A percentile compares a stretch with the other conserved stretches of the same genome.
These are phyloP conservation scores for Pygathrix nemaeus DNA, from an alignment of 2,113 vertebrate species.

Conservation along the genomic window DNA sequence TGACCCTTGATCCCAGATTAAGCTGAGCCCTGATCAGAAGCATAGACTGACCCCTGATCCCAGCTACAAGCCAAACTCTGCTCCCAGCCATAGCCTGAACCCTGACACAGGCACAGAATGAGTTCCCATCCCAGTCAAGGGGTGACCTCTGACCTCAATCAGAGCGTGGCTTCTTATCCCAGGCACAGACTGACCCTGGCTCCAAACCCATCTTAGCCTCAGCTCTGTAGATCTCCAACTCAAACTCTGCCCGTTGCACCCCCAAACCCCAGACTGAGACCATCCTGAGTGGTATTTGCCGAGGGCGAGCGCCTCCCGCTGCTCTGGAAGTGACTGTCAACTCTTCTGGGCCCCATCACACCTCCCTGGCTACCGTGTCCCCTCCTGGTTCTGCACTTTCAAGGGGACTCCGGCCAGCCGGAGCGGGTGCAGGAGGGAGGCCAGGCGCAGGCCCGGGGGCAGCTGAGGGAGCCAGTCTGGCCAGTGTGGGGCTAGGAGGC, in stretches of 20 bases:
- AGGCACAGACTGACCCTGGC: neutral
- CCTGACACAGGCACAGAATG: neutral
- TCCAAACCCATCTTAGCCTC: neutral
- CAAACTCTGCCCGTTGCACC: rapidly evolving
- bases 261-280: neutral
- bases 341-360: neutral
- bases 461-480: rapidly evolving
- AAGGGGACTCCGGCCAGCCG: neutral
- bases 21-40: neutral
- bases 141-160: neutral
- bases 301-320: neutral
- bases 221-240: rapidly evolving
- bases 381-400: neutral
- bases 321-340: rapidly evolving
- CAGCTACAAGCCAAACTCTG: neutral
- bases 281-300: rapidly evolving
- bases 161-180: neutral
- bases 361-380: rapidly evolving
- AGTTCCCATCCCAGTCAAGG: neutral
- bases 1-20: neutral
- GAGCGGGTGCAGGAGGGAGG: rapidly evolving
- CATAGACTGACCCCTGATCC: neutral
- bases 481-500: rapidly evolving
- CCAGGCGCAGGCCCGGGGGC: neutral
- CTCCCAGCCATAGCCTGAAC: neutral